These are phyloP conservation scores for Telmatochromis brachygnathus DNA, from an alignment of 2,113 vertebrate genomes.

Conservation along the genomic window DNA sequence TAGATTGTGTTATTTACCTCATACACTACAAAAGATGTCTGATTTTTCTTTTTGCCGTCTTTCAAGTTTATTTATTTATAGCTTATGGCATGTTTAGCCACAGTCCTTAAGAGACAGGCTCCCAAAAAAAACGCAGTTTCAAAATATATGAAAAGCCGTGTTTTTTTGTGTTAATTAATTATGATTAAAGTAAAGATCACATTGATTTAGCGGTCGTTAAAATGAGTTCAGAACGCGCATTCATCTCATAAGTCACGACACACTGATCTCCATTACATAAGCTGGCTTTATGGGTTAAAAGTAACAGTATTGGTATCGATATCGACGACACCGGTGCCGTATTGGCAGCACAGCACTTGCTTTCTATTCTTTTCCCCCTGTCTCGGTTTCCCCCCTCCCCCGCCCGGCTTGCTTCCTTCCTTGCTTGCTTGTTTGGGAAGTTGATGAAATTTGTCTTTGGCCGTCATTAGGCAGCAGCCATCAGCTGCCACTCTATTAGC, in stretches of 20 bases:
- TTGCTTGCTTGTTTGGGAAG: conserved; percentile 52
- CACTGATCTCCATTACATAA: neutral
- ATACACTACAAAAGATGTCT: neutral
- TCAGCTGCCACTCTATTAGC: conserved; percentile 73
- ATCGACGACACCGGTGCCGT: neutral
- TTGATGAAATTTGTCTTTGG: conserved; percentile 73
- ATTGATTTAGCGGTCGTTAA: rapidly evolving
- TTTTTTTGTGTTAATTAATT: neutral
- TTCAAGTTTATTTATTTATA: neutral
- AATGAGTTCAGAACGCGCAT: neutral
- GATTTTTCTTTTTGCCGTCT: neutral
- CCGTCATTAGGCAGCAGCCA: conserved; percentile 66
- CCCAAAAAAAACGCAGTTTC: neutral
- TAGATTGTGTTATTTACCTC: neutral
- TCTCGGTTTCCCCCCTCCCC: neutral
- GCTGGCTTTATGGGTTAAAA: neutral
- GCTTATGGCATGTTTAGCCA: neutral
- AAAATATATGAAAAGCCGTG: neutral
- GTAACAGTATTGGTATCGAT: neutral
- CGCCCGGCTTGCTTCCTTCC: neutral
- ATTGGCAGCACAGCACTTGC: neutral
- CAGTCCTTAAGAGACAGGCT: neutral
- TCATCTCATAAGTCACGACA: rapidly evolving
- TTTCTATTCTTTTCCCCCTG: neutral
- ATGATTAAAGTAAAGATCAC: neutral